Evolutionary conservation across 2,113 vertebrate genomes (phyloP), one percentile per base, ranked within the genome.

Genomic region (Chaetodon trifascialis): DNA sequence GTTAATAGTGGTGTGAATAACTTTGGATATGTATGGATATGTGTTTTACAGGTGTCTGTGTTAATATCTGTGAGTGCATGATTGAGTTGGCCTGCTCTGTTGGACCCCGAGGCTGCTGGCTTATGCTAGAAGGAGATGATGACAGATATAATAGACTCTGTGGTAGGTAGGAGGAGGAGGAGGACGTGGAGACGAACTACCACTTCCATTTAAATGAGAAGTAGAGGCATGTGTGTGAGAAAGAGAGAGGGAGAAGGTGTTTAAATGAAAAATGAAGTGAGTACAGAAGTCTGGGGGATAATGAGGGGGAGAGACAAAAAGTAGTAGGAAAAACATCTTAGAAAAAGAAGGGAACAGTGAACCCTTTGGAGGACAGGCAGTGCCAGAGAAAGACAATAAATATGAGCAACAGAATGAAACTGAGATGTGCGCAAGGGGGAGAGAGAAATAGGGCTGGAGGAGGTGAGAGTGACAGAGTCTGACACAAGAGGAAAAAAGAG

Each of bases 81-180:
- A 90, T 83, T 85, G 88, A 83, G 85, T 79, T 67, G 73, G 81
- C 80, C 70, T 36, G 68, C 49, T 80, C 34, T 40, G 59, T 42
- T 85, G 83, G 77, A 63, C 51, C 77, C 80, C 1, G 84, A 80
- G 83, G 76, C 76, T 82, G 68, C 69, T 86, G 89, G 86, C 78
- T 88, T 63, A 77, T 78, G 80, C 76, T 71, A 42, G 74, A 73
- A 77, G 79, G 70, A 90, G 69, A 79, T 73, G 84, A 88, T 92
- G 92, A 92, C 83, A 90, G 91, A 83, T 73, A 69, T 76, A 89
- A 87, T 85, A 77, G 78, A 81, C 88, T 84, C 89, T 93, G 92
- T 85, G 91, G 91, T 92, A 91, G 90, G 92, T 89, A 60, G 76
- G 47, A 77, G 76, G 67, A 86, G 81, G 72, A 79, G 80, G 60